Evolutionary conservation across 1,140 invertebrate genomes (phyloP), one percentile per base, ranked within the genome.

Genomic region (Pseudachorutes palmiensis): DNA sequence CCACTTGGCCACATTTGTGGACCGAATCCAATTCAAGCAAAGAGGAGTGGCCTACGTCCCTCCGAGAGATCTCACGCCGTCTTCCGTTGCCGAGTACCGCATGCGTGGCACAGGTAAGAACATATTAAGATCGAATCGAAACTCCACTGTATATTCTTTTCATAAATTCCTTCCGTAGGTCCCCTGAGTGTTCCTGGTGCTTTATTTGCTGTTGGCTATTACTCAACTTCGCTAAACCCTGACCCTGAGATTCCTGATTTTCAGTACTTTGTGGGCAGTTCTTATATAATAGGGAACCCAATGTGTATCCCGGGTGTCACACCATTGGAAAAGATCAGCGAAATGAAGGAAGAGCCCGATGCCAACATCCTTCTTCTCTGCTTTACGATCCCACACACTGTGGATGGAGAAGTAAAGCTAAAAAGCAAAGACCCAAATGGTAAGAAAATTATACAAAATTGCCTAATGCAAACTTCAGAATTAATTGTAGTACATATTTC

Each of bases 301-400:
- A 9, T 55, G 9, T 5, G 9, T 9, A 9, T 55, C 24, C 24
- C 12, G 12, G 24, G 24, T 26, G 24, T 55, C 12, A 41, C 5
- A 5, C 74, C 92, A 3, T 85, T 87, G 0, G 88, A 92, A 74
- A 90, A 88, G 1, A 91, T 92, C 14, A 85, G 87, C 69, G 86
- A 92, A 55, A 90, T 88, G 0, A 81, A 92, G 74, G 85, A 86
- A 67, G 78, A 93, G 14, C 89, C 88, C 0, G 86, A 87, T 60
- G 88, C 89, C 0, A 82, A 83, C 9, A 87, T 89, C 0, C 91
- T 94, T 72, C 85, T 26, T 19, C 3, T 55, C 5, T 9, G 9
- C 12, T 26, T 55, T 16, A 22, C 24, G 12, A 14, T 9, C 12
- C 51, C 51, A 3, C 5, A 14, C 5, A 5, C 51, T 14, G 5